A percentile compares a stretch with the other conserved stretches of the same genome.
These are phyloP conservation scores for Sphecodes monilicornis DNA, from an alignment of 2,888 invertebrate species.

Conservation along the genomic window DNA sequence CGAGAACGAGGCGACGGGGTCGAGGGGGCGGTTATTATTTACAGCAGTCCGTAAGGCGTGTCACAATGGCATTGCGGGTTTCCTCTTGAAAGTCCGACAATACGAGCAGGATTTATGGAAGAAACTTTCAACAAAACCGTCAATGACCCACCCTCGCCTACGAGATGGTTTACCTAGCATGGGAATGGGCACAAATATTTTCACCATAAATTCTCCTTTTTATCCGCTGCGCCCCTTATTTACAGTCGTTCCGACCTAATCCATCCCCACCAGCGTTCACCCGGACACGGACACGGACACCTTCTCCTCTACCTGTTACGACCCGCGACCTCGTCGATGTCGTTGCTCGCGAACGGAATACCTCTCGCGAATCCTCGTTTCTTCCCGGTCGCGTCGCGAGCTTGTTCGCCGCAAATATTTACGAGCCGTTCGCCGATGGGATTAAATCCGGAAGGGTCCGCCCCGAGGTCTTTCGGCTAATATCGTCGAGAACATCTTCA, in stretches of 20 bases:
- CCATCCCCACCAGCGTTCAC: constrained; percentile 59
- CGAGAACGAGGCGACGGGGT: constrained; percentile 48
- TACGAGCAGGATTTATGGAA: constrained; percentile 81
- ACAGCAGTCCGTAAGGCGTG: constrained; percentile 82
- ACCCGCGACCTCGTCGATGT: constrained; percentile 44
- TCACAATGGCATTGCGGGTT: constrained; percentile 84
- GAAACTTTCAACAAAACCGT: constrained; percentile 84
- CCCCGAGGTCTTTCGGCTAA: neutral
- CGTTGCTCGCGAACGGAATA: constrained; percentile 15
- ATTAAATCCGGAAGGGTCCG: neutral
- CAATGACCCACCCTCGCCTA: constrained; percentile 77
- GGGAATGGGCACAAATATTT: constrained; percentile 81
- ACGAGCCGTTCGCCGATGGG: neutral
- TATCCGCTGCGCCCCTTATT: constrained; percentile 76
- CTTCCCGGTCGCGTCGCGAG: too few species aligned
- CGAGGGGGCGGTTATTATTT: constrained; percentile 79
- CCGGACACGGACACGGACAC: constrained; percentile 46
- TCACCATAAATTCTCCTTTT: constrained; percentile 80
- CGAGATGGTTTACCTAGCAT: constrained; percentile 63
- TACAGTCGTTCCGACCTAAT: constrained; percentile 78
- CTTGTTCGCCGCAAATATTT: neutral
- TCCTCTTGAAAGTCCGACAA: constrained; percentile 84
- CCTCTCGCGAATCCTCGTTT: neutral
- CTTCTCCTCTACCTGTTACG: constrained; percentile 58
- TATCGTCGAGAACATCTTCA: neutral